A percentile compares a stretch with the other conserved stretches of the same genome.
Conservation (phyloP, 2,797 vertebrate species). For the Pangasius krempfi region DNA sequence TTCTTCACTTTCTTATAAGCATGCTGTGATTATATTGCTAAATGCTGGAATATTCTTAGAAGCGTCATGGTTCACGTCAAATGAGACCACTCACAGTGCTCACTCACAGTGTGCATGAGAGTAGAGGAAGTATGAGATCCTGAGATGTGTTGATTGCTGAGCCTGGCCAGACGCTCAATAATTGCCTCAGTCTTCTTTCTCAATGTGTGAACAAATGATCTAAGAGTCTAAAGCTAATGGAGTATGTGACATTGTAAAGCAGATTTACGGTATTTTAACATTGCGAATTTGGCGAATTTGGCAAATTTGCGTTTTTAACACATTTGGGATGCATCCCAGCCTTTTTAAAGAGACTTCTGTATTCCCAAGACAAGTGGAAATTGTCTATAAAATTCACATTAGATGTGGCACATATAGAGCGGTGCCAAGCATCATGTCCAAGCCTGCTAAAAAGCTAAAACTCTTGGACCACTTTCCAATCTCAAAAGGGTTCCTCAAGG, state of each 20-base stretch:
- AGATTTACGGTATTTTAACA: background rate
- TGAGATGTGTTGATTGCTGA: background rate
- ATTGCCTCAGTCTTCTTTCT: background rate
- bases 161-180: background rate
- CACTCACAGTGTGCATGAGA: background rate
- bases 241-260: background rate
- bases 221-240: background rate
- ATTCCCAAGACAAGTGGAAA: background rate
- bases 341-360: background rate
- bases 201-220: background rate
- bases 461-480: background rate
- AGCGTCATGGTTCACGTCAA: background rate
- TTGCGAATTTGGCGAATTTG: background rate
- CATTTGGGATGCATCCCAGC: background rate
- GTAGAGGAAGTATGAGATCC: background rate
- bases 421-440: background rate
- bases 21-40: background rate
- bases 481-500: background rate
- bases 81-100: background rate
- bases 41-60: background rate
- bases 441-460: background rate
- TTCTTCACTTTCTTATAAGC: background rate
- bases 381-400: background rate
- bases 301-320: background rate
- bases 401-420: background rate